Evolutionary conservation across 2,113 vertebrate species (phyloP).

Genomic region (Toxotes chatareus): DNA sequence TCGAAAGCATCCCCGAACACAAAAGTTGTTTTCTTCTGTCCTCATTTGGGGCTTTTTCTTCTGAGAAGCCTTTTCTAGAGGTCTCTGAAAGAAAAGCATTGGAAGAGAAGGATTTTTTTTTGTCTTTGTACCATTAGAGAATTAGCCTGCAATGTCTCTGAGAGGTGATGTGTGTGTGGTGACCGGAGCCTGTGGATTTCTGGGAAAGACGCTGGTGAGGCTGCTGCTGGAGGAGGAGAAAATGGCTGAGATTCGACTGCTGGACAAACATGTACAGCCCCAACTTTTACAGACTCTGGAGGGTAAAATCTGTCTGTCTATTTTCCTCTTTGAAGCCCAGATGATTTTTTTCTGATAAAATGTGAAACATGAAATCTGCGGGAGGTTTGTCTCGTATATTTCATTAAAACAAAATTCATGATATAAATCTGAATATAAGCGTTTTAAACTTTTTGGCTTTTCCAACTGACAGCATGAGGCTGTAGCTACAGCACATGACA

Average conservation of each 20-base stretch:
- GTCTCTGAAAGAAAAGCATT: not conserved
- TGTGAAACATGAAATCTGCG: not conserved
- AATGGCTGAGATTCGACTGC: constrained; percentile 85
- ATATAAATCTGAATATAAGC: not conserved
- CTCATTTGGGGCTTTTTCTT: not conserved
- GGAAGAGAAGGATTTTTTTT: not conserved
- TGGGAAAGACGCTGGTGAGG: constrained; percentile 87
- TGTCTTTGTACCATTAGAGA: not conserved
- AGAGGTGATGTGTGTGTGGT: constrained; percentile 88
- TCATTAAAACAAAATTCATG: not conserved
- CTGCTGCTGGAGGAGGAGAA: constrained; percentile 88
- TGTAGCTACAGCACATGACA: too few relatives aligned
- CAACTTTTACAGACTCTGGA: constrained; percentile 74
- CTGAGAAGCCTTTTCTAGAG: not conserved
- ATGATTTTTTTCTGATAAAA: not conserved
- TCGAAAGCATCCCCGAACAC: not conserved
- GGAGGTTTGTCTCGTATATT: not conserved
- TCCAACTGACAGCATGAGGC: too few relatives aligned
- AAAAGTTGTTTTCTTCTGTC: not conserved
- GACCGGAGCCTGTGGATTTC: constrained; percentile 92
- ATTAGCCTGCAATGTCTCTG: constrained; percentile 78
- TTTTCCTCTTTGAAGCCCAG: not conserved
- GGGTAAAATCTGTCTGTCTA: constrained; percentile 66
- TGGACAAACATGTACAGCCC: constrained; percentile 84
- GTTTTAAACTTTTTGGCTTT: too few relatives aligned